Evolutionary conservation across 2,797 vertebrate species (phyloP), one percentile per base, ranked within the genome.

Genomic region (Crenuchus spilurus): DNA sequence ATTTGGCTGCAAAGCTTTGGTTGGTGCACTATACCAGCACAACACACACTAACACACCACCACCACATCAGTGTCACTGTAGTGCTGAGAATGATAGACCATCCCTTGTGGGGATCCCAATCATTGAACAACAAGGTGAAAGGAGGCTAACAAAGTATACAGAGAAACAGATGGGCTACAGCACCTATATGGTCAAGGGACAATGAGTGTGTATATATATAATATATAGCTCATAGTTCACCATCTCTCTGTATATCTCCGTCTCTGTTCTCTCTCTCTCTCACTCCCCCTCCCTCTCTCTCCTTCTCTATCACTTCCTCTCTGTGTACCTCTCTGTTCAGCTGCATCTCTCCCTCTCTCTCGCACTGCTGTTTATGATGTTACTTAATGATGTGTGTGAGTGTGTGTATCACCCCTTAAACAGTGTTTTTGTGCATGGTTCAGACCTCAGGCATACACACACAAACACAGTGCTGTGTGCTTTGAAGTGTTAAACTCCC

Each of bases 401-500:
- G 51, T 37, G 55, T 37, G 55, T 20, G 41, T 70, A 66, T 70
- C 46, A 76, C 65, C 18, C 30, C 41, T 66, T 73, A 78, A 78
- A 81, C 48, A 65, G 37, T 70, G 37, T 33, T 30, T 57, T 51
- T 64, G 65, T 77, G 62, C 10, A 41, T 42, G 57, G 66, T 68
- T 58, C 33, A 61, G 72, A 74, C 79, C 62, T 61, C 57, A 65
- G 75, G 67, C 67, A 54, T 60, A 63, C 49, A 13, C 55, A 30
- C 49, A 37, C n/a, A n/a, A 37, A 71, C 67, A 63, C 49, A 2
- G 37, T 35, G 54, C 60, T 30, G 55, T 14, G 1, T 28, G 61
- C 74, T 77, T 72, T 81, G 63, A 78, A 69, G 57, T 66, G 79
- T 71, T 58, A 51, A 64, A 68, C 62, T 44, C 70, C 70, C 66